Evolutionary conservation across 2,797 vertebrate species (phyloP), one percentile per base, ranked within the genome.

Genomic region (Picus viridis): DNA sequence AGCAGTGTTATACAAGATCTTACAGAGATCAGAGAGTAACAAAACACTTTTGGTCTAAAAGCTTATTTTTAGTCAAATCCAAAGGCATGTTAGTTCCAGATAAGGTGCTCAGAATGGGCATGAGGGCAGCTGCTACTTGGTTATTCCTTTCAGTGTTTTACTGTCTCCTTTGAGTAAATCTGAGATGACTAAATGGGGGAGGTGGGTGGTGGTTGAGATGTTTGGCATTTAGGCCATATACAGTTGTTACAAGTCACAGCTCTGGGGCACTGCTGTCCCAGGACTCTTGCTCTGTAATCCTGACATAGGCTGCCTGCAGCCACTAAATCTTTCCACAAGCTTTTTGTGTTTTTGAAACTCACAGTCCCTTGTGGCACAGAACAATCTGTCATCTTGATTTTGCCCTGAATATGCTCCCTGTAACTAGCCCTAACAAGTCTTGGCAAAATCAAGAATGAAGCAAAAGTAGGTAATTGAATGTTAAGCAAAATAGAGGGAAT

Each of bases 241-340:
- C 69, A 96, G 86, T 95, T 96, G 77, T 93, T 91, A 87, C 73
- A 96, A 96, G 94, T 95, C 95, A 96, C 92, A 95, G 92, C 95
- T 95, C 59, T 83, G 88, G 88, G 95, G 86, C 93, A 94, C 78
- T 93, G 92, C 95, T 96, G 87, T 91, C 89, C 90, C 90, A 65
- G 82, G 89, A 93, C 88, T 82, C 3, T 41, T 85, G 85, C 67
- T 95, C 78, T 94, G 89, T 87, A 57, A 83, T 76, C 78, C 86
- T 94, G 94, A 96, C 92, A 81, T 26, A 75, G 74, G 70, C 63
- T 49, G 94, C 97, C 88, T 73, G 47, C 36, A 95, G 96, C 94
- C 78, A 83, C 69, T 80, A 74, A 91, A 86, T 93, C 67, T 94
- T 93, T 90, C 78, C 72, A 89, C 53, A 63, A 85, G 36, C 20